Evolutionary conservation across 2,888 invertebrate genomes (phyloP).

Genomic region (Zaprionus obscuricornis): DNA sequence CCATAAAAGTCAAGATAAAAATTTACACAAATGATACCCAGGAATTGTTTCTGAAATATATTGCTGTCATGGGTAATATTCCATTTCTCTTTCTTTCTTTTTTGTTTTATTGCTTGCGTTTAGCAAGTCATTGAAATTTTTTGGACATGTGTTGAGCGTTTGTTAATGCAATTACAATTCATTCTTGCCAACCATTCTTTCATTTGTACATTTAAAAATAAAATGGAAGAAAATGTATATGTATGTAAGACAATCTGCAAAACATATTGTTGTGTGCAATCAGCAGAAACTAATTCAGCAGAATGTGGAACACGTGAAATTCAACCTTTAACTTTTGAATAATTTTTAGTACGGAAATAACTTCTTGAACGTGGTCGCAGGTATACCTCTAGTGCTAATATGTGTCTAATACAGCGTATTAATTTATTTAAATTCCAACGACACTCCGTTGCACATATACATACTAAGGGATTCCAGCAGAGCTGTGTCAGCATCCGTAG

Average conservation of each 20-base stretch:
- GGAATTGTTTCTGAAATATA: constrained; percentile 40
- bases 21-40: constrained; percentile 18
- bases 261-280: constrained; percentile 35
- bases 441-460: too few species aligned
- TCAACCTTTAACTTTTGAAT: constrained; percentile 68
- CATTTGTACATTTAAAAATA: constrained; percentile 26
- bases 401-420: constrained; percentile 74
- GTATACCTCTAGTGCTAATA: constrained; percentile 57
- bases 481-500: constrained; percentile 35
- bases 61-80: not conserved
- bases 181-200: constrained; percentile 9
- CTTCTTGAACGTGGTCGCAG: constrained; percentile 17
- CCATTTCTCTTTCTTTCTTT: not conserved
- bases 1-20: too few species aligned
- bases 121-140: constrained; percentile 43
- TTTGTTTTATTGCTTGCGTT: constrained; percentile 43
- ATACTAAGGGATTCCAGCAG: constrained; percentile 5
- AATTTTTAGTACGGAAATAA: constrained; percentile 54
- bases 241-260: constrained; percentile 5
- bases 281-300: constrained; percentile 53
- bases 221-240: too few species aligned
- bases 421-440: constrained; percentile 72
- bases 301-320: constrained; percentile 44
- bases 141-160: constrained; percentile 52
- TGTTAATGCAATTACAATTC: constrained; percentile 55